Base-by-base conservation (phyloP, 2,113 vertebrate genomes). In the Hiodon tergisus region DNA sequence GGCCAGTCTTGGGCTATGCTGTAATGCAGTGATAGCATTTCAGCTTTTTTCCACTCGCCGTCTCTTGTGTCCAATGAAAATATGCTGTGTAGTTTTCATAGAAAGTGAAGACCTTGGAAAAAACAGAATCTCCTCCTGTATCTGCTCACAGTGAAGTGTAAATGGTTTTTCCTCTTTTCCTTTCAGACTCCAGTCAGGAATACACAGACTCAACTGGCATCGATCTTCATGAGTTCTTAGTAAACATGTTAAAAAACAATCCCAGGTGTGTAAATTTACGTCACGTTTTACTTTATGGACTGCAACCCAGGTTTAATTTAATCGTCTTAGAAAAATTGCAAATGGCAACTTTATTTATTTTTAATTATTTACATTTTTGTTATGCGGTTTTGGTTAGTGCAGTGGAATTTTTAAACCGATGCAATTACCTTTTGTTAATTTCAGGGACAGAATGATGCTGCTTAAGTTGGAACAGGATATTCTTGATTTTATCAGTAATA, bases 391-490 rank as follows among this genome's bases (percentile, higher is more conserved):
- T 65, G 16, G 60, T 61, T 6, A 58, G 16, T 48, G 9, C 52
- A 69, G 68, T 60, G 73, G 69, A 55, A 2, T 31, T 57, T 58
- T 6, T 57, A 14, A 57, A 48, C 3, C 58, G 58, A 57, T 48
- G 17, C 48, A 46, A 63, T 48, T 76, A 60, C 73, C 51, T 76
- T 76, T 31, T 66, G 5, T 77, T 66, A 54, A 59, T 66, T 62
- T 68, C 46, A 76, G 74, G 91, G 97, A 98, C 92, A 94, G 97
- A 92, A 97, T 98, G 94, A 98, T 94, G 96, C 93, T 99, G 83
- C 94, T 99, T 89, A 98, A 98, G 91, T 89, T 99, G 90, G 97
- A 99, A 87, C 96, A 98, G 84, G 97, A 99, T 91, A 97, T 99
- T 90, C 93, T 98, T 88, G 97, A 98, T 93, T 99, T 99, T 92